Evolutionary conservation across 2,797 vertebrate genomes (phyloP), one percentile per base, ranked within the genome.

Genomic region (Oryzias sinensis): DNA sequence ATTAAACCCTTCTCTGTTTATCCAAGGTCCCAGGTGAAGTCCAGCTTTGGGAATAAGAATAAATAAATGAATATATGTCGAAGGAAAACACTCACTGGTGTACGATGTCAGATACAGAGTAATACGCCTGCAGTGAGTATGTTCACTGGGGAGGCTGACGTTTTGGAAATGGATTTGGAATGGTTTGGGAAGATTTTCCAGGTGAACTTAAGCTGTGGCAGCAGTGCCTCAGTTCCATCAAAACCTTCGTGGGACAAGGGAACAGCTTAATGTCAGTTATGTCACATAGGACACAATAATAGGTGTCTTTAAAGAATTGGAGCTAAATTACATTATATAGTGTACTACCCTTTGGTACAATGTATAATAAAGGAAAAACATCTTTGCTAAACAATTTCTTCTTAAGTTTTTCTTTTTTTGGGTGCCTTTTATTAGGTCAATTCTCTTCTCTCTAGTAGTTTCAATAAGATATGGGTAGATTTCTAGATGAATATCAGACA

Each of bases 1-100:
- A 76, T 80, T 79, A 77, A 85, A 72, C 65, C 53, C 74, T 65
- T 42, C 45, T 55, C 45, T 83, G 83, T 90, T 88, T 89, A 80
- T 72, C 68, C 56, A 87, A 84, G 66, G 80, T 80, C 83, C 77
- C 81, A 63, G 66, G 60, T 43, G 46, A 70, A 80, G 68, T 75
- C 76, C 57, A 59, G 80, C 69, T 68, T 62, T 62, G 68, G 69
- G 65, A 81, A 83, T 65, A 79, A 83, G 76, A 84, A 90, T 81
- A 88, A 85, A 85, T 59, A 79, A 77, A 81, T 72, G 70, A 61
- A 68, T 72, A 74, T 48, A 65, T 50, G 59, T 61, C 76, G 66
- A 77, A 69, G 67, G 73, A 66, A 74, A 83, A 74, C 65, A 79
- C 56, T 72, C 55, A 62, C 45, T 59, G 59, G 65, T 69, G 70